phyloP scores from a whole-genome alignment of 1,140 invertebrate genomes.

The Radopholus similis region DNA sequence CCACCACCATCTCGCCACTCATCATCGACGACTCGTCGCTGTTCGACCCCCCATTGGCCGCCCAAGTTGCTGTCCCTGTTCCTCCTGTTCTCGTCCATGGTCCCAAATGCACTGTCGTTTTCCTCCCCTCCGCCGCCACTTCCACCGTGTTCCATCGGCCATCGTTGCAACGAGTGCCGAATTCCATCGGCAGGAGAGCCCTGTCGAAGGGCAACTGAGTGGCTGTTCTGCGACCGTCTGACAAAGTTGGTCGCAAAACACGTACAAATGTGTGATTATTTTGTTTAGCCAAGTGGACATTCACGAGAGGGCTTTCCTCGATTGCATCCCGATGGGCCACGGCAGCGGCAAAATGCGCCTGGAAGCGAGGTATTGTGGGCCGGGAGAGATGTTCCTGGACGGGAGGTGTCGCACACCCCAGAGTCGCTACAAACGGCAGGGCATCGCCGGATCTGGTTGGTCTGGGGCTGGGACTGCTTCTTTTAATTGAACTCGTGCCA shows the following conservation, averaged over 20 bases:
- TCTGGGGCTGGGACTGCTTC: neutral
- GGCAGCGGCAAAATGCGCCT: neutral
- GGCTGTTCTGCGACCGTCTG: slow-evolving; percentile 41
- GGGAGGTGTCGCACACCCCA: slow-evolving; percentile 41
- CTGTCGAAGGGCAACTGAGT: slow-evolving; percentile 41
- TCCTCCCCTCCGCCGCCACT: neutral
- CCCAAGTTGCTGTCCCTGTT: neutral
- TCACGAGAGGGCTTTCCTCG: slow-evolving; percentile 50
- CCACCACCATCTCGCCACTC: no score
- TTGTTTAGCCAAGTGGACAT: slow-evolving; percentile 50
- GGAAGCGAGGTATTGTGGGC: slow-evolving; percentile 33
- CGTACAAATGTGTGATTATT: neutral
- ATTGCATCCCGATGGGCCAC: slow-evolving; percentile 36
- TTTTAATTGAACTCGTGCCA: neutral
- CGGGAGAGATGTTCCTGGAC: slow-evolving; percentile 52
- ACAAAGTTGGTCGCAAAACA: slow-evolving; percentile 36
- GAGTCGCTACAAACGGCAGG: slow-evolving; percentile 52
- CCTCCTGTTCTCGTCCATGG: no score
- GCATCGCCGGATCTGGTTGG: slow-evolving; percentile 50
- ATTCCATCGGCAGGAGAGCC: slow-evolving; percentile 25
- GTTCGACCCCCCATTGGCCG: no score
- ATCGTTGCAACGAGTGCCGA: slow-evolving; percentile 29
- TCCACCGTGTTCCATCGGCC: slow-evolving; percentile 35
- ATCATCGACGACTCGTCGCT: no score
- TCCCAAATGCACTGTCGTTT: neutral